A percentile compares a stretch with the other conserved stretches of the same genome.
Evolutionary conservation across 1,140 invertebrate species (phyloP).

Genomic region (Aphelinus certus): DNA sequence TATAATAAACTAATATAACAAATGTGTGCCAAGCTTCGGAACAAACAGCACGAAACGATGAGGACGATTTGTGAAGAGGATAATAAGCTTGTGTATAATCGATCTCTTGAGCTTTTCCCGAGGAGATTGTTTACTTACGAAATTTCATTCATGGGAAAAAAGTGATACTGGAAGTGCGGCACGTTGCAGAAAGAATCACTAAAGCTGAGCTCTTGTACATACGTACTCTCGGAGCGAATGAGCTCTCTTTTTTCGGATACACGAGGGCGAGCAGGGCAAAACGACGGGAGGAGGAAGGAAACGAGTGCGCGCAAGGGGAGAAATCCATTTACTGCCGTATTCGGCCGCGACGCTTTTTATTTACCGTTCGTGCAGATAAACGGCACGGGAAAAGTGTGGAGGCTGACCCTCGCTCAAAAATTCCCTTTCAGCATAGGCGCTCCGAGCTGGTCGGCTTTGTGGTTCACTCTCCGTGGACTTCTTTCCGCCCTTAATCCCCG

Average conservation of each 20-base stretch:
- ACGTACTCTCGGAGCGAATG: too few relatives aligned
- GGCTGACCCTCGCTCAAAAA: slow-evolving; percentile 2
- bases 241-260: too few relatives aligned
- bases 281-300: background rate
- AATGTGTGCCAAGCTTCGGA: too few relatives aligned
- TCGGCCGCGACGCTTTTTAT: background rate
- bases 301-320: background rate
- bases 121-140: background rate
- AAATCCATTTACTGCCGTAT: background rate
- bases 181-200: too few relatives aligned
- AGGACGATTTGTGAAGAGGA: too few relatives aligned
- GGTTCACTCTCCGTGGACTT: background rate
- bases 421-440: slow-evolving; percentile 8
- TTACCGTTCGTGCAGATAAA: slow-evolving; percentile 12
- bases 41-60: too few relatives aligned
- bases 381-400: background rate
- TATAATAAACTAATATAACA: too few relatives aligned
- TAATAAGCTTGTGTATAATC: too few relatives aligned
- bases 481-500: slow-evolving; percentile 12
- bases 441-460: background rate
- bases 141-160: background rate
- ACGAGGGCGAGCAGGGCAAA: too few relatives aligned
- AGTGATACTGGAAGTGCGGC: background rate
- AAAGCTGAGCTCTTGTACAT: too few relatives aligned
- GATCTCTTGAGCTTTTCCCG: background rate